These are phyloP conservation scores for Eurytoma californica DNA, from an alignment of 2,888 invertebrate genomes.

Conservation along the genomic window DNA sequence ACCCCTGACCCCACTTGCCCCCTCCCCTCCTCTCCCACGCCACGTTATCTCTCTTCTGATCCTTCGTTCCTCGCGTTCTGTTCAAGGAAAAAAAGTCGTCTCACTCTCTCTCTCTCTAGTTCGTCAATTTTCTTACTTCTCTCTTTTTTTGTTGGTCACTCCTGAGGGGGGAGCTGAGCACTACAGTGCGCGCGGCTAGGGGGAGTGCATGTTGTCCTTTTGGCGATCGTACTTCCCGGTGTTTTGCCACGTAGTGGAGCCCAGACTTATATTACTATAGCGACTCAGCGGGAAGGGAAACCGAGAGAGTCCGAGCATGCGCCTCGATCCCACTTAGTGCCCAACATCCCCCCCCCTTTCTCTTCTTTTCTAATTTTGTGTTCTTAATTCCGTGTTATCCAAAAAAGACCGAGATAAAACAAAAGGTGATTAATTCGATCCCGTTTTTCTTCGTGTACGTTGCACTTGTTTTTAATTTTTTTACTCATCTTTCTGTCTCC, in stretches of 20 bases:
- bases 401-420: background rate
- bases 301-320: constrained; percentile 23
- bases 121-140: constrained; percentile 6
- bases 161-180: background rate
- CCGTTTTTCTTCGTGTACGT: too few relatives aligned
- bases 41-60: constrained; percentile 41
- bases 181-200: background rate
- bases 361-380: background rate
- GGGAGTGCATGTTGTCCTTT: constrained; percentile 7
- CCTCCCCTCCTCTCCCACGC: constrained; percentile 36
- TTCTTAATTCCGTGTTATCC: background rate
- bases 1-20: constrained; percentile 46
- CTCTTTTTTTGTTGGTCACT: background rate
- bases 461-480: too few relatives aligned
- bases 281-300: constrained; percentile 14
- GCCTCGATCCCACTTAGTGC: background rate
- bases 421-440: background rate
- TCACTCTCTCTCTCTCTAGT: constrained; percentile 1
- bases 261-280: constrained; percentile 2
- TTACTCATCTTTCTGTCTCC: background rate
- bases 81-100: constrained; percentile 44
- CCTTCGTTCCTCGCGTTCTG: constrained; percentile 48
- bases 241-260: background rate
- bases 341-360: background rate
- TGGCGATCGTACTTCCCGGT: constrained; percentile 14